Evolutionary conservation across 2,797 vertebrate genomes (phyloP), one percentile per base, ranked within the genome.

Genomic region (Podarcis lilfordi): DNA sequence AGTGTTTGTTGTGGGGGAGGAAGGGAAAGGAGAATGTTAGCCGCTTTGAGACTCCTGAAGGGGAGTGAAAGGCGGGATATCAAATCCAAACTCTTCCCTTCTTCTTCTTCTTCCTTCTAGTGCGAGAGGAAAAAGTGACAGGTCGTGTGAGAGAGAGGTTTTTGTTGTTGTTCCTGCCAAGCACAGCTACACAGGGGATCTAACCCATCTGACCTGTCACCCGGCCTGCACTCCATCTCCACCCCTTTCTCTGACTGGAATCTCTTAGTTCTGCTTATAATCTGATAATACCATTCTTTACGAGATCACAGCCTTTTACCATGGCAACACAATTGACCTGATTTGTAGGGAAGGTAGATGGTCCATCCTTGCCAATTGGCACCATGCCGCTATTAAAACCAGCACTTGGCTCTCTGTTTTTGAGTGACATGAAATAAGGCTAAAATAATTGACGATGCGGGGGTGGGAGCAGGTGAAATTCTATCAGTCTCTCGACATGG

Each of bases 261-360:
- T 87, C 85, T 40, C 89, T 84, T 50, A 9, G 75, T 83, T 80
- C 85, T 80, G 80, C 68, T 84, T 29, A 83, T 84, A 83, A 87
- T 90, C 89, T 84, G 85, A 90, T 86, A 86, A 80, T 87, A 64
- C 75, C 80, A 75, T 87, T 90, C 85, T 87, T 80, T 80, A 87
- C 21, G 68, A 80, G 85, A 87, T 84, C 85, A 74, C 81, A 74
- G 81, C 68, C 76, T 84, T 72, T 90, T 81, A 87, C 89, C 85
- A 90, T 90, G 75, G 85, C 76, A 90, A 90, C 81, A 45, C 81
- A 50, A 80, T 79, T 79, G 89, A 80, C 89, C 89, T 80, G 85
- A 87, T 86, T 87, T 86, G 85, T 66, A 32, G 80, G 75, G 81
- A 79, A 80, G 66, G 64, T 87, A 13, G 50, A 74, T 74, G 55